Base-by-base conservation (phyloP, 2,888 invertebrate genomes). In the Diploptera punctata region DNA sequence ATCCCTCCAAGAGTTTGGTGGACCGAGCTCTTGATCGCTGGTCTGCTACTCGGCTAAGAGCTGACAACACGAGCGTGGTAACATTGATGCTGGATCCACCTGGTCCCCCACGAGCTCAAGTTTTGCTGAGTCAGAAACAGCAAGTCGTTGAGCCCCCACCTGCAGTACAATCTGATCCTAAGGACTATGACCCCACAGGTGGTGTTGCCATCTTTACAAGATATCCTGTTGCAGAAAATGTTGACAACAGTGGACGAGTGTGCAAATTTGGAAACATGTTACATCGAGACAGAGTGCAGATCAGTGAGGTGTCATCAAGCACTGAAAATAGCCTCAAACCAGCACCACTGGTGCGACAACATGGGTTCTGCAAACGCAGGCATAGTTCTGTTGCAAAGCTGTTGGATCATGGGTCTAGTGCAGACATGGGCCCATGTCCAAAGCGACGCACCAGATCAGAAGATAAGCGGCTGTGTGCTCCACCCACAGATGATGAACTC, bases 31-130 rank as follows among this genome's bases (percentile, higher is more conserved):
- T 93, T 67, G 92, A 93, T 76, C 88, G 90, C 71, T 99, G 98
- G 98, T 89, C 90, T 21, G 88, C 87, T 62, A 92, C 94, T 5
- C 89, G 92, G 80, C 90, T 97, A 88, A 89, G 98, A 47, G 98
- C 99, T 0, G 99, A 99, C 83, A 99, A 99, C 82, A 97, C 98
- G 0, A 97, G 96, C 16, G 97, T 96, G 60, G 94, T 99, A 21
- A 93, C 95, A 0, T 86, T 98, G 21, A 93, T 98, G 89, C 85
- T 97, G 75, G 96, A 97, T 84, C 95, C 95, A 57, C 93, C 94
- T 0, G 94, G 95, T 0, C 94, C 91, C 7, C 92, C 93, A 16
- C 86, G 90, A 62, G 67, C 70, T 5, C 47, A 72, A 26, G 69
- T 69, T 5, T n/a, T 69, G 43, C 31, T 68, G 38, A 68, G 43